Base-by-base conservation (phyloP, 2,888 invertebrate genomes). In the Ischnura elegans region DNA sequence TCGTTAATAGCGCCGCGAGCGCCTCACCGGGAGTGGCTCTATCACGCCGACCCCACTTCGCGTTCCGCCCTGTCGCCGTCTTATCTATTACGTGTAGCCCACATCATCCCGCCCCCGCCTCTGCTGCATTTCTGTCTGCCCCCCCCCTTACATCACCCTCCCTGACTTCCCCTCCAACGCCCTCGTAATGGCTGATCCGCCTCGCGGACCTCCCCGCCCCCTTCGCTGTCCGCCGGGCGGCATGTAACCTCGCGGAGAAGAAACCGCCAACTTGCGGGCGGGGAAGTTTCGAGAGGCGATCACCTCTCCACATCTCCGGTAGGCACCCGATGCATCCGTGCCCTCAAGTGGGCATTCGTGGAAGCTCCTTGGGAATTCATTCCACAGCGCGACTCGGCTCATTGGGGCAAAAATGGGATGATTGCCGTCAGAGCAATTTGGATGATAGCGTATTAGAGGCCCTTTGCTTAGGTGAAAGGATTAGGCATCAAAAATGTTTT, bases 251-350 rank as follows among this genome's bases (percentile, higher is more conserved):
- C 86, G 86, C 86, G 86, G 45, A 46, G 45, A 46, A 46, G 36
- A 86, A 86, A 86, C 86, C 86, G 86, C 86, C 86, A 46, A 86
- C 86, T 45, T 86, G 86, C 86, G 86, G 86, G 45, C n/a, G 86
- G 86, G 36, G 86, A 86, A 43, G 47, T 76, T 76, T 76, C 76
- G 76, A 76, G 76, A 76, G 76, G 76, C 76, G 36, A 76, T 76
- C 76, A 36, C 76, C 36, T 76, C 76, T 76, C 76, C 76, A 16
- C 76, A 36, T 76, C 76, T 76, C 76, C 13, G 5, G 21, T 25
- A 29, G 76, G 6, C 76, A 36, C 36, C 76, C 76, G 0, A 16
- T 36, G 76, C 76, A 76, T 76, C 36, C 25, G 36, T 76, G 36
- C 76, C 76, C 29, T 76, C 29, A 76, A 76, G 76, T 76, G 76